A percentile compares a stretch with the other conserved stretches of the same genome.
These are phyloP conservation scores for Poeciliopsis turrubarensis DNA, from an alignment of 2,113 vertebrate genomes.

Conservation along the genomic window DNA sequence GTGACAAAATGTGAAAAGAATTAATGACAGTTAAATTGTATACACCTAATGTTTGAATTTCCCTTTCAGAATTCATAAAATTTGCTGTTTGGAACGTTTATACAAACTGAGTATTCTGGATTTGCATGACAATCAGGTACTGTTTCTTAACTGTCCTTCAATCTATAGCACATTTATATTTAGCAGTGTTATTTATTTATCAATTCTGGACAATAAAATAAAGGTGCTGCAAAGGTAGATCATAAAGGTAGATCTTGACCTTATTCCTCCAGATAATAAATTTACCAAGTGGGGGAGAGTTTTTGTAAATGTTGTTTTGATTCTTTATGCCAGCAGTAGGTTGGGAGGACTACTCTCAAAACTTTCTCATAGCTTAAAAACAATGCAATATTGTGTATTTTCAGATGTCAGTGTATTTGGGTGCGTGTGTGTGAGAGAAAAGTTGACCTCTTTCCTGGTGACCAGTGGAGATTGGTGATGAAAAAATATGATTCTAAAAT, in stretches of 20 bases:
- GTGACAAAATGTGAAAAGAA: background rate
- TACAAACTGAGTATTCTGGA: conserved; percentile 91
- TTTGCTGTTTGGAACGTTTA: conserved; percentile 86
- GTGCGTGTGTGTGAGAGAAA: too few species aligned
- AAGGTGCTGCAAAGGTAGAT: conserved; percentile 15
- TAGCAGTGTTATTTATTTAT: conserved; percentile 1
- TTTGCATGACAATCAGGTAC: conserved; percentile 96
- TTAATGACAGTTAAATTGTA: background rate
- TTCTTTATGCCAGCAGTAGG: conserved; percentile 20
- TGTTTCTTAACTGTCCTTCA: background rate
- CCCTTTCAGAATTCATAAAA: conserved; percentile 88
- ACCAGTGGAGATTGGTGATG: too few species aligned
- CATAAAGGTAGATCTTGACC: background rate
- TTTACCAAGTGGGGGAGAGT: background rate
- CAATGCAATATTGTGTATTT: background rate
- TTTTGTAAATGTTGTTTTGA: conserved; percentile 5
- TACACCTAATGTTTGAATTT: background rate
- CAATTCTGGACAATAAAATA: background rate
- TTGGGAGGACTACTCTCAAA: background rate
- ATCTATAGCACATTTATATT: conserved; percentile 5
- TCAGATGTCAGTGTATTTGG: too few species aligned
- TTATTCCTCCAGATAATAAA: background rate
- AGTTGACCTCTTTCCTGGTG: too few species aligned
- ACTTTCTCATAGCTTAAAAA: background rate
- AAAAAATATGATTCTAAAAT: background rate